A percentile compares a stretch with the other conserved stretches of the same genome.
Evolutionary conservation across 1,140 invertebrate species (phyloP).

Genomic region (Helicoverpa armigera): DNA sequence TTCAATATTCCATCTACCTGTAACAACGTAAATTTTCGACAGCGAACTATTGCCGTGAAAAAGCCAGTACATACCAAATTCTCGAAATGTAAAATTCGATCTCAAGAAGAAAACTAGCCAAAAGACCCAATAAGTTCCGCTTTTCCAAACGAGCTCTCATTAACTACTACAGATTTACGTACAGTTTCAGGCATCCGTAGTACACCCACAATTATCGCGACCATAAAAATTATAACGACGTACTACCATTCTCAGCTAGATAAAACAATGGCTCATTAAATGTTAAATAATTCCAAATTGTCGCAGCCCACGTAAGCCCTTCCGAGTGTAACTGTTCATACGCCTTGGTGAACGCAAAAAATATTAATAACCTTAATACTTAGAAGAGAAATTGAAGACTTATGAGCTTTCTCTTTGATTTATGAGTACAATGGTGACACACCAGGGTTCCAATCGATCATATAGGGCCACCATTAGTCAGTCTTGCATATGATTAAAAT

Average conservation of each 20-base stretch:
- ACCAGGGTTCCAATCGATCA: not conserved
- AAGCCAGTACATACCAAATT: too few species aligned
- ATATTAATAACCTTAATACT: conserved; percentile 33
- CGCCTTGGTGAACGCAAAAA: not conserved
- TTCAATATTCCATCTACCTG: too few species aligned
- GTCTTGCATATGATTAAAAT: not conserved
- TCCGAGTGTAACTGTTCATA: conserved; percentile 14
- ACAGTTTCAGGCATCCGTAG: too few species aligned
- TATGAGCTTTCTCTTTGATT: conserved; percentile 23
- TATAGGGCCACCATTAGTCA: not conserved
- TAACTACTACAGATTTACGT: not conserved
- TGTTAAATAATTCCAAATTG: conserved; percentile 37
- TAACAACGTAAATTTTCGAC: too few species aligned
- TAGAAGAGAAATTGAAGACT: not conserved
- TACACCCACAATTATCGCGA: not conserved
- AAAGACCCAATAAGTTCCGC: too few species aligned
- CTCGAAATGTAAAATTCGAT: too few species aligned
- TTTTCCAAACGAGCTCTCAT: too few species aligned
- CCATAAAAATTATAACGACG: not conserved
- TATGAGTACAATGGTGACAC: not conserved
- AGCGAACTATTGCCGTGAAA: too few species aligned
- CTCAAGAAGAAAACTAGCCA: too few species aligned
- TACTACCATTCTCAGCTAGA: not conserved
- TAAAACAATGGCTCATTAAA: conserved; percentile 34
- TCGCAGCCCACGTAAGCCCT: conserved; percentile 8